Base-by-base conservation (phyloP, 2,888 invertebrate species). In the Acleris literana region DNA sequence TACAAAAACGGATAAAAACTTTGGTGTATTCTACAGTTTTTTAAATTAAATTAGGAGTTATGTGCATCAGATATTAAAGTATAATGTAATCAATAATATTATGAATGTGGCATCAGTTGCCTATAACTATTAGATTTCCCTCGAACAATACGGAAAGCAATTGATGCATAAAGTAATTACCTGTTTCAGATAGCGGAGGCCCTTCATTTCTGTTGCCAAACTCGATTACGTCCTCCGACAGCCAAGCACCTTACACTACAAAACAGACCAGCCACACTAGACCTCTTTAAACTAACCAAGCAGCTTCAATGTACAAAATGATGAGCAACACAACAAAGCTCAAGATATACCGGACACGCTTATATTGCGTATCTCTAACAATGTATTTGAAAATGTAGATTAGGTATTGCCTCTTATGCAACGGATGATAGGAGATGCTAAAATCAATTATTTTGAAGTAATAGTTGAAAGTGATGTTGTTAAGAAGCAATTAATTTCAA, bases 311-410 rank as follows among this genome's bases (percentile, higher is more conserved):
- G 4, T 73, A 78, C 80, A 79, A 81, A 77, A 79, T 77, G 53
- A 51, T 69, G 65, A 63, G 68, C 53, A 44, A 46, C 44, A 67
- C 74, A 75, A 74, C 77, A 78, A 74, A 79, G 89, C 56, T 80
- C 90, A 74, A 66, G 29, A 56, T 68, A 72, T 54, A 69, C 49
- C 82, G 82, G 90, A 73, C 71, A 76, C 68, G 71, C 76, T 74
- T 76, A 68, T 72, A 67, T 72, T 78, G 72, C 77, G 77, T 83
- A 78, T 80, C 75, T 78, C 80, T 83, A 84, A 84, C 77, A 80
- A 78, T 81, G 79, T 86, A 88, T 84, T 90, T 86, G 85, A 85
- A 78, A 85, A 91, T 88, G 90, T 85, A 91, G 89, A 91, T 92
- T 88, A 90, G 85, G 82, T 86, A 84, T 88, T 83, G 83, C 84